Evolutionary conservation across 2,888 invertebrate genomes (phyloP).

Genomic region (Herminia tarsipennalis): DNA sequence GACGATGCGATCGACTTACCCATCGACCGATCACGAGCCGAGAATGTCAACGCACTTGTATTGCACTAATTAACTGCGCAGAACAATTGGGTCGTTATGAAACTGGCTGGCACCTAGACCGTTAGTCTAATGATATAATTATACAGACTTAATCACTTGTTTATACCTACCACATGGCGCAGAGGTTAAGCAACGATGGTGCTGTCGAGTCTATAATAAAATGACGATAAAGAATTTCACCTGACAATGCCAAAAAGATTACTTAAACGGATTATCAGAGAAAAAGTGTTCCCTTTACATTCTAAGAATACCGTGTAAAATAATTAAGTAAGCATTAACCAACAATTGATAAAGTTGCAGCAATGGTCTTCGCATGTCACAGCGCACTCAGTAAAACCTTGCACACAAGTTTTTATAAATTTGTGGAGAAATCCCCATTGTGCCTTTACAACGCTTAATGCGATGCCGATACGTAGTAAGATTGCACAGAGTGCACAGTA

Average conservation of each 20-base stretch:
- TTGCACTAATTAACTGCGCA: constrained; percentile 53
- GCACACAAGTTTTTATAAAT: constrained; percentile 62
- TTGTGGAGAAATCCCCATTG: constrained; percentile 73
- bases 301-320: constrained; percentile 23
- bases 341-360: constrained; percentile 53
- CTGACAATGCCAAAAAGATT: no score
- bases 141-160: no score
- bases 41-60: constrained; percentile 66
- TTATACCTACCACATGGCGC: no score
- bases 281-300: constrained; percentile 1
- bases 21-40: constrained; percentile 68
- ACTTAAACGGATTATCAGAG: background rate
- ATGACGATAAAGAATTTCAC: no score
- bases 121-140: background rate
- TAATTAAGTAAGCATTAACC: constrained; percentile 29
- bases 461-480: constrained; percentile 76
- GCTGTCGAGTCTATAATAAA: no score
- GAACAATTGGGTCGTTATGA: constrained; percentile 38
- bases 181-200: no score
- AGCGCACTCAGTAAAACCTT: constrained; percentile 63
- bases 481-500: constrained; percentile 62
- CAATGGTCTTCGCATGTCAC: constrained; percentile 70
- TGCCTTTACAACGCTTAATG: constrained; percentile 73
- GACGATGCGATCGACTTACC: constrained; percentile 73
- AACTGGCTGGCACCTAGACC: constrained; percentile 11